Percentiles rank a stretch among this genome's conserved stretches.
Evolutionary conservation across 1,140 invertebrate species (phyloP).

Genomic region (Ooceraea biroi): DNA sequence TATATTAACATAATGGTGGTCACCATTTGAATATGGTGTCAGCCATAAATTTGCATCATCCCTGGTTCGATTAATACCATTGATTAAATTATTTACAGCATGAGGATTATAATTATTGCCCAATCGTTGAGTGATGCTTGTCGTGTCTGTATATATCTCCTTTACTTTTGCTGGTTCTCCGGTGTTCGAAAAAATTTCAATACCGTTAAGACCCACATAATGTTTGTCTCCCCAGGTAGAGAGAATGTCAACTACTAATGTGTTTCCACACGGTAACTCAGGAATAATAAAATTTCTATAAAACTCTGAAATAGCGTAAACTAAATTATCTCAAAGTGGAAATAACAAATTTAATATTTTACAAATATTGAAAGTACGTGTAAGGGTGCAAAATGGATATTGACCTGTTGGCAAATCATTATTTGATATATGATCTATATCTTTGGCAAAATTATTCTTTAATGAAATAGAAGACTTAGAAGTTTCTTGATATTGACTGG

Average conservation of each 20-base stretch:
- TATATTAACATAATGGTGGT: conserved; percentile 88
- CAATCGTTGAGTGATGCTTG: conserved; percentile 70
- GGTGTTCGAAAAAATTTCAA: conserved; percentile 91
- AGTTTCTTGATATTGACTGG: conserved; percentile 13
- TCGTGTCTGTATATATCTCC: conserved; percentile 75
- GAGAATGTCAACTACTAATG: conserved; percentile 90
- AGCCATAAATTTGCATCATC: conserved; percentile 93
- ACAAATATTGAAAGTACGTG: neutral
- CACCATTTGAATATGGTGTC: conserved; percentile 87
- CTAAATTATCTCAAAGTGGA: conserved; percentile 4
- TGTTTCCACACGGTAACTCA: conserved; percentile 90
- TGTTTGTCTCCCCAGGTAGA: conserved; percentile 94
- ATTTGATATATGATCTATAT: neutral
- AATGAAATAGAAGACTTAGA: neutral
- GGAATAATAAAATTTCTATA: conserved; percentile 88
- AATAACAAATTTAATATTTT: neutral
- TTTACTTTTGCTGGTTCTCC: conserved; percentile 88
- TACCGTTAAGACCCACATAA: conserved; percentile 93
- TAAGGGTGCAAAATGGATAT: conserved; percentile 25
- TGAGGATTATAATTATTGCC: conserved; percentile 88
- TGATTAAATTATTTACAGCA: conserved; percentile 89
- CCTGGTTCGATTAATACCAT: conserved; percentile 90
- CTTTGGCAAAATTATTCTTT: conserved; percentile 13
- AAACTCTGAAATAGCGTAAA: conserved; percentile 26
- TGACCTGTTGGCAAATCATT: conserved; percentile 21